phyloP scores from a whole-genome alignment of 1,140 invertebrate species.

The Leptopilina boulardi region DNA sequence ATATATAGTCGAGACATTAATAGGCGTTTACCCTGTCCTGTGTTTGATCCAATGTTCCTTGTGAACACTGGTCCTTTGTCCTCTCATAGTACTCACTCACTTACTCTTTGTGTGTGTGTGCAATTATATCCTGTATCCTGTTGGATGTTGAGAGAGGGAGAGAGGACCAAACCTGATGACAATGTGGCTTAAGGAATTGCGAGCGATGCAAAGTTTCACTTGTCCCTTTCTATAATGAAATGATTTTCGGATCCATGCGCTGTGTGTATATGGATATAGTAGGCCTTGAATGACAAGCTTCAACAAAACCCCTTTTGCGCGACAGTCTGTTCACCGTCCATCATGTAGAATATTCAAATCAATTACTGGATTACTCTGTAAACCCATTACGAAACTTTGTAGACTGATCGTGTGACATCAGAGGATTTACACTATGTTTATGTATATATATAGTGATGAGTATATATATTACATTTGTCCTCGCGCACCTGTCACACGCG shows the following conservation, averaged over 20 bases:
- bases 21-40: slow-evolving; percentile 5
- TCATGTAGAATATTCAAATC: slow-evolving; percentile 54
- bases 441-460: too few species aligned
- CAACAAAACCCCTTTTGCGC: background rate
- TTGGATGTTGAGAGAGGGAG: too few species aligned
- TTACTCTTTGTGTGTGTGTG: too few species aligned
- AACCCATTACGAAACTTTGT: slow-evolving; percentile 48
- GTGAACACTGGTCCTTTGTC: slow-evolving; percentile 43
- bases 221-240: slow-evolving; percentile 50
- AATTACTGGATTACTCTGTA: slow-evolving; percentile 55
- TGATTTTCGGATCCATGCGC: slow-evolving; percentile 32
- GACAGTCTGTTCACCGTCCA: slow-evolving; percentile 24
- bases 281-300: slow-evolving; percentile 25
- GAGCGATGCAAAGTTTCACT: slow-evolving; percentile 4
- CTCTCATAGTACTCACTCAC: too few species aligned
- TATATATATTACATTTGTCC: background rate
- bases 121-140: slow-evolving; percentile 48
- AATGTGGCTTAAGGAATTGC: slow-evolving; percentile 40
- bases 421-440: background rate
- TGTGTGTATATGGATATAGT: too few species aligned
- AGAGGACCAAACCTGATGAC: slow-evolving; percentile 44
- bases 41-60: slow-evolving; percentile 7
- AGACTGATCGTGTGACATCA: slow-evolving; percentile 38
- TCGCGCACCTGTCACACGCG: background rate
- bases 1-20: background rate